These are phyloP conservation scores for Artemisiospiza belli DNA, from an alignment of 2,113 vertebrate species.

Conservation along the genomic window DNA sequence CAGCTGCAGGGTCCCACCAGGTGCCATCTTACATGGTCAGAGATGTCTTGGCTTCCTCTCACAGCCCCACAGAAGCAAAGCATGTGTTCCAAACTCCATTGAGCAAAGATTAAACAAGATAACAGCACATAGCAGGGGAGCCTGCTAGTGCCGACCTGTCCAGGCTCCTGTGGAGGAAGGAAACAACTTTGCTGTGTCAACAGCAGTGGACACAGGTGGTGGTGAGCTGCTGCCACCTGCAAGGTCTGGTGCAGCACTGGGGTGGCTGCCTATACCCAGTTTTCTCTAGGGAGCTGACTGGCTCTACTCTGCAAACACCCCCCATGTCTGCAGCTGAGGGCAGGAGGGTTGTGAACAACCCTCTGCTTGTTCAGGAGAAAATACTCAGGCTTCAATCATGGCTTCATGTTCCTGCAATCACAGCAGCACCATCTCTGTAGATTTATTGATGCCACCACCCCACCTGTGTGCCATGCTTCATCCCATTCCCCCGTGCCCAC, in stretches of 20 bases:
- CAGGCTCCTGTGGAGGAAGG: not conserved
- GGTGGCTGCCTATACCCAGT: not conserved
- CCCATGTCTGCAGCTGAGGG: not conserved
- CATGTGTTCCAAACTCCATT: not conserved
- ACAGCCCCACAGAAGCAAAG: not conserved
- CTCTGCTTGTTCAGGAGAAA: not conserved
- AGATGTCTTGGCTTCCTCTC: not conserved
- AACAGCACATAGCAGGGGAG: fast-evolving
- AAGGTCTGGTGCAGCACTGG: not conserved
- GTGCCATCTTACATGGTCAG: not conserved
- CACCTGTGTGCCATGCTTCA: fast-evolving
- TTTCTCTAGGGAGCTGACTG: not conserved
- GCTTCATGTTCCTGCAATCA: not conserved
- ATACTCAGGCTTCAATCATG: not conserved
- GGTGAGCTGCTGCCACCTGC: not conserved
- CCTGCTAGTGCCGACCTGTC: not conserved
- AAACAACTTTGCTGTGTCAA: not conserved
- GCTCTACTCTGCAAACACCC: not conserved
- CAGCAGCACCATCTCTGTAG: not conserved
- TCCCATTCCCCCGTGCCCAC: fast-evolving
- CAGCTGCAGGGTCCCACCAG: not conserved
- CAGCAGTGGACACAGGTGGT: not conserved
- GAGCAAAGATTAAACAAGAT: not conserved
- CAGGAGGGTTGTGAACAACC: not conserved
- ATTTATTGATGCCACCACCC: not conserved